Base-by-base conservation (phyloP, 2,113 vertebrate genomes). In the Crocuta crocuta region DNA sequence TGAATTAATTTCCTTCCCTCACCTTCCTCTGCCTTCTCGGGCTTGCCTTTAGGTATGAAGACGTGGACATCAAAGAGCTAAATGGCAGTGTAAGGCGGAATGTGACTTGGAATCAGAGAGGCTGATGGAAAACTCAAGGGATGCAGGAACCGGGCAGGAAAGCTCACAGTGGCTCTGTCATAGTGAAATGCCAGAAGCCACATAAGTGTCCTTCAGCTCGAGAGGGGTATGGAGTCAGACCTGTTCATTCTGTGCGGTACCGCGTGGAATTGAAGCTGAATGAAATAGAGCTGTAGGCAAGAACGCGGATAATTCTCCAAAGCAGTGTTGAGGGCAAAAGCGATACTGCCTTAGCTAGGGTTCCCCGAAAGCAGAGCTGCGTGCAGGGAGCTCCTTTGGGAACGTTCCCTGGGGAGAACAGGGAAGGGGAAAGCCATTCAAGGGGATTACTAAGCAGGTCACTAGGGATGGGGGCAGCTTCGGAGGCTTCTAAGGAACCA, bases 141-240 rank as follows among this genome's bases (percentile, higher is more conserved):
- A 45, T 50, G 89, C 70, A 13, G 94, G 68, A 89, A 58, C 33
- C 4, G n/a, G 21, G 13, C 28, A 0, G 65, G 21, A 35, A 55
- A 9, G 26, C 28, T 39, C 35, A 15, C 15, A 0, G 78, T 17
- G 11, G 11, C 28, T 1, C 21, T 6, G 23, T 53, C 9, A 45
- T 4, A 53, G 48, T 0, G 0, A 31, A 31, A 48, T 23, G 0
- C 0, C 4, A 9, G 33, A 35, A 35, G 66, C n/a, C 35, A 16
- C 0, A 0, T 28, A 10, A 50, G 16, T 13, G 45, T 24, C 80
- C 10, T 1, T 33, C 31, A 9, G 0, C 70, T 23, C 0, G 61
- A 28, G 55, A 24, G 3, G 58, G 39, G 7, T 24, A 0, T 31
- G 0, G 33, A 6, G 3, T 61, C 78, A 81, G 71, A 48, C 39